phyloP scores from a whole-genome alignment of 2,113 vertebrate species.

The Dromiciops gliroides region DNA sequence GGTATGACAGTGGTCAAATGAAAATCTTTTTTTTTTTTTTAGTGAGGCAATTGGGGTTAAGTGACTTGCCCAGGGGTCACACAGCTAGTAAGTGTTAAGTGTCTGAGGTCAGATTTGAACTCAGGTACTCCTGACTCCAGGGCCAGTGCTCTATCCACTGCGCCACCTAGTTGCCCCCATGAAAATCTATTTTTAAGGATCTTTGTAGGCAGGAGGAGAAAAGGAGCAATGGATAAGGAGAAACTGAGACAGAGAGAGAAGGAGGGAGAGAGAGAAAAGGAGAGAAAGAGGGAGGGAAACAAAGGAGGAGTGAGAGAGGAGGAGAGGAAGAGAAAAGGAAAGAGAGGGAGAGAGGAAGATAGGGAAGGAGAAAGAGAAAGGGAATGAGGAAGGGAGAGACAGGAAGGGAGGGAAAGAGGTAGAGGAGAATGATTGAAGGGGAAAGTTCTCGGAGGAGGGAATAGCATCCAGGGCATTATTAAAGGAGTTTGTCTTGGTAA shows the following conservation, averaged over 20 bases:
- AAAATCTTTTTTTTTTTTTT: background rate
- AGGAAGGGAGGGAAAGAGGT: background rate
- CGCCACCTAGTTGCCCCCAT: no score
- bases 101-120: no score
- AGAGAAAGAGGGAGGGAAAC: background rate
- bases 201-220: background rate
- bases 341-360: background rate
- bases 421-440: background rate
- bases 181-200: background rate
- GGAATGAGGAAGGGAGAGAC: background rate
- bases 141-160: no score
- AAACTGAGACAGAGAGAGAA: background rate
- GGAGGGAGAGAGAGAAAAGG: background rate
- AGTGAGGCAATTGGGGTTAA: no score
- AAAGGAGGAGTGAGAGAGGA: background rate
- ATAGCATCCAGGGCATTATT: background rate
- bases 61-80: no score
- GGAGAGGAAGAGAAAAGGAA: no score
- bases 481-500: background rate
- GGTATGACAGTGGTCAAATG: background rate
- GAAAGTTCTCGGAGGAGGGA: background rate
- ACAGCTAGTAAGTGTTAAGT: no score
- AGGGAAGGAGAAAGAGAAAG: no score
- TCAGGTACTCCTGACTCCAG: no score
- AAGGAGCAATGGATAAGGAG: background rate